These are phyloP conservation scores for Drosophila ambigua DNA, from an alignment of 1,140 invertebrate species.

Conservation along the genomic window DNA sequence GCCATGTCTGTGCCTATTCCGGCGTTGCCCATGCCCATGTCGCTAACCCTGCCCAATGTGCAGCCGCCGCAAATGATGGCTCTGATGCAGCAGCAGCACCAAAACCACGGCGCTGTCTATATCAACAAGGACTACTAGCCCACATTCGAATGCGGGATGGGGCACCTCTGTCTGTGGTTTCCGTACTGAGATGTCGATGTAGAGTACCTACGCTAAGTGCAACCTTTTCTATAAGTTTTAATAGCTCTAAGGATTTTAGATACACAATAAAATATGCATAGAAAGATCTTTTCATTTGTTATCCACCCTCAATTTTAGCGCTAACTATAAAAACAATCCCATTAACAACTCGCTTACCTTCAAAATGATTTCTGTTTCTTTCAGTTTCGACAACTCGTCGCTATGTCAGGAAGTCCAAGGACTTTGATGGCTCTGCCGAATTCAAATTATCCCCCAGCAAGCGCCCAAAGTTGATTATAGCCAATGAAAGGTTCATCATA, in stretches of 20 bases:
- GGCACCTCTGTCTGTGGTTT: slow-evolving; percentile 20
- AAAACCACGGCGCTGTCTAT: slow-evolving; percentile 53
- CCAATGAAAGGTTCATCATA: slow-evolving; percentile 34
- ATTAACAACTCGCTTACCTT: slow-evolving; percentile 1
- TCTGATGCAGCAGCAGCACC: slow-evolving; percentile 65
- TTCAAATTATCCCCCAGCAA: slow-evolving; percentile 29
- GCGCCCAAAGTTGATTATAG: slow-evolving; percentile 55
- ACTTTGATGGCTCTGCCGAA: slow-evolving; percentile 40
- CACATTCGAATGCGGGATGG: slow-evolving; percentile 5
- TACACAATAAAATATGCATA: slow-evolving; percentile 34
- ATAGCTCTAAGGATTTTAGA: slow-evolving; percentile 46
- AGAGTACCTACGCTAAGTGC: slow-evolving; percentile 57
- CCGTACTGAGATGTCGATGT: slow-evolving; percentile 32
- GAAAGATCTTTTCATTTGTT: slow-evolving; percentile 1
- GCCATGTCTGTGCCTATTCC: slow-evolving; percentile 46
- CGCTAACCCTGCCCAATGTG: slow-evolving; percentile 56
- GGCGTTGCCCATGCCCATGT: slow-evolving; percentile 51
- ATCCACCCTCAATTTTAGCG: not conserved
- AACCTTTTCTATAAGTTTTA: slow-evolving; percentile 39
- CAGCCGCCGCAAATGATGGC: slow-evolving; percentile 70
- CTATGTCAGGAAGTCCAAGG: slow-evolving; percentile 12
- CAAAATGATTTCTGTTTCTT: slow-evolving; percentile 22
- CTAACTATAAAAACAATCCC: not conserved
- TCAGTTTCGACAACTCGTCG: slow-evolving; percentile 11
- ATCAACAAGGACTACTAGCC: slow-evolving; percentile 69